These are phyloP conservation scores for Galerucella calmariensis DNA, from an alignment of 2,888 invertebrate species.

Conservation along the genomic window DNA sequence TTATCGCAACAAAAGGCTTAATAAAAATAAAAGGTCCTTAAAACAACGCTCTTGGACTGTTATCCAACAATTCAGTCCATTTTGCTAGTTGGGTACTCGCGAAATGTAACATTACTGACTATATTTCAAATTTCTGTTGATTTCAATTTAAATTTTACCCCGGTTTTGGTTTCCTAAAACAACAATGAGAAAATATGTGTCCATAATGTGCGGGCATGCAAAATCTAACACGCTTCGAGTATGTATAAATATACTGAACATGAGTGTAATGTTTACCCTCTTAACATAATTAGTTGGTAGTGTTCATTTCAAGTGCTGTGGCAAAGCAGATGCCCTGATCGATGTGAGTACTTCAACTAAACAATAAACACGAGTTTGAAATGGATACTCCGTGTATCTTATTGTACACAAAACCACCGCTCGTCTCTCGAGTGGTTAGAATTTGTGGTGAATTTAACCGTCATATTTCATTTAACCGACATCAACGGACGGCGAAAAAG, in stretches of 20 bases:
- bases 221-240: constrained; percentile 5
- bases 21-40: too few species aligned
- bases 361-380: constrained; percentile 50
- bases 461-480: constrained; percentile 34
- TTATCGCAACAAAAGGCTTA: too few species aligned
- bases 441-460: constrained; percentile 39
- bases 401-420: constrained; percentile 28
- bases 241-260: not conserved
- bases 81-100: too few species aligned
- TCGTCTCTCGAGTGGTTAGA: constrained; percentile 38
- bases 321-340: constrained; percentile 46
- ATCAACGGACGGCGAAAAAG: not conserved
- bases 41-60: too few species aligned
- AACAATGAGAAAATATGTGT: not conserved
- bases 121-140: too few species aligned
- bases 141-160: too few species aligned
- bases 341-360: constrained; percentile 45
- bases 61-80: too few species aligned
- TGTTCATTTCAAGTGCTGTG: constrained; percentile 46
- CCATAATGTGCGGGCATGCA: not conserved
- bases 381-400: constrained; percentile 47
- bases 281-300: constrained; percentile 50
- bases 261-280: constrained; percentile 44
- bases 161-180: not conserved
- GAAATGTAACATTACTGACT: too few species aligned